Conservation (phyloP, 2,888 invertebrate genomes). For the Tricholauxania praeusta region DNA sequence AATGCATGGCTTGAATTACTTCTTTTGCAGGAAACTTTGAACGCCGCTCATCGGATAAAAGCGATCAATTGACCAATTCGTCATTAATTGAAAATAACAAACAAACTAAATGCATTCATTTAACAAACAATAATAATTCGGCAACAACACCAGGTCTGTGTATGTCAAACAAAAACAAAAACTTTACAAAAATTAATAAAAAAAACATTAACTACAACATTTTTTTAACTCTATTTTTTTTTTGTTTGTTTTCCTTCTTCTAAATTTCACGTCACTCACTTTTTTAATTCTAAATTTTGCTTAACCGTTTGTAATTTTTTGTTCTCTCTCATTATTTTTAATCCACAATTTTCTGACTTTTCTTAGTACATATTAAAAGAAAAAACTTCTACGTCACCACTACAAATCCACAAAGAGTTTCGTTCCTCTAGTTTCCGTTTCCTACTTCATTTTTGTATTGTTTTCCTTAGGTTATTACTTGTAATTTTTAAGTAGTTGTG, state of each 20-base stretch:
- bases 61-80: slow-evolving; percentile 67
- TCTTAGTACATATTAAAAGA: slow-evolving; percentile 25
- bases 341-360: slow-evolving; percentile 27
- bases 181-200: slow-evolving; percentile 37
- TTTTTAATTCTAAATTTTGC: slow-evolving; percentile 3
- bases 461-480: slow-evolving; percentile 36
- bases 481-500: slow-evolving; percentile 18
- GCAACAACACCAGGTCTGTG: slow-evolving; percentile 69
- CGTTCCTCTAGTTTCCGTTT: slow-evolving; percentile 36
- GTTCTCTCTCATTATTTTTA: neutral
- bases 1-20: slow-evolving; percentile 68
- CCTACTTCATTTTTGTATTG: slow-evolving; percentile 20
- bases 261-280: slow-evolving; percentile 20
- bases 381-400: slow-evolving; percentile 36
- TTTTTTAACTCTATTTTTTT: slow-evolving; percentile 9
- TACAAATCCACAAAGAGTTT: slow-evolving; percentile 36
- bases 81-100: slow-evolving; percentile 67
- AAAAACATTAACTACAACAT: slow-evolving; percentile 29
- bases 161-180: slow-evolving; percentile 51
- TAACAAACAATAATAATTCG: slow-evolving; percentile 67
- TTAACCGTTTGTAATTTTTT: neutral
- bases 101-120: slow-evolving; percentile 67
- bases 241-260: slow-evolving; percentile 17
- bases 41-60: slow-evolving; percentile 68
- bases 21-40: slow-evolving; percentile 68